Conservation (phyloP, 2,797 vertebrate species). For the Parauchenoglanis ngamensis region DNA sequence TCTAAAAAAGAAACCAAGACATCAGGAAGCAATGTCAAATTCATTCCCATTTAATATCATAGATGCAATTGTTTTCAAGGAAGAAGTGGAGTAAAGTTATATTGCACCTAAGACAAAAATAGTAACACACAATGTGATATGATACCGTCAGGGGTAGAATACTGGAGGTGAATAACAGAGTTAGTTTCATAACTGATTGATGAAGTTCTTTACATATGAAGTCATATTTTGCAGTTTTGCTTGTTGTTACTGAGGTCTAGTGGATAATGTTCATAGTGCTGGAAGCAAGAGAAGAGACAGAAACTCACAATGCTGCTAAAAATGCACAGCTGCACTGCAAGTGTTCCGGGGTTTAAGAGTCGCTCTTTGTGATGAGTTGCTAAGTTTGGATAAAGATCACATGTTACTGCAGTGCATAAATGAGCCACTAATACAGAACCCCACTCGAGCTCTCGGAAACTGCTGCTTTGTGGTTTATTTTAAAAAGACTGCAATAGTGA, state of each 20-base stretch:
- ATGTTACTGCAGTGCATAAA: constrained; percentile 4
- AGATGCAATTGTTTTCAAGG: neutral
- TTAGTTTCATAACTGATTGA: neutral
- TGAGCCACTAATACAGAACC: constrained; percentile 1
- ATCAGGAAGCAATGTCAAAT: too few relatives aligned
- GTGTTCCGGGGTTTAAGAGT: neutral
- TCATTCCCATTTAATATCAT: neutral
- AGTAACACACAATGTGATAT: neutral
- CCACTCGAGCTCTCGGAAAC: neutral
- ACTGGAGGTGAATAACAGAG: neutral
- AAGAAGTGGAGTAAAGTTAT: neutral
- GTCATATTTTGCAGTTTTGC: too few relatives aligned
- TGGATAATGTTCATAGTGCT: neutral
- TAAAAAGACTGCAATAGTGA: neutral
- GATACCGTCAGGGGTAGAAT: neutral
- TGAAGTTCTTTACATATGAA: neutral
- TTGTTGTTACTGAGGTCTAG: neutral
- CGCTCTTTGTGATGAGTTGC: constrained; percentile 10
- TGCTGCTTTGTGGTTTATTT: constrained; percentile 1
- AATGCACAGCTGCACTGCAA: neutral
- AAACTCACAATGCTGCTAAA: neutral
- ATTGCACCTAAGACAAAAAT: neutral
- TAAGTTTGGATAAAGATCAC: constrained; percentile 13
- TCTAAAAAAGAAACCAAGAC: neutral
- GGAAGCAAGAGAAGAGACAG: constrained; percentile 20